Evolutionary conservation across 2,888 invertebrate species (phyloP).

Genomic region (Drosophila aldrichi): DNA sequence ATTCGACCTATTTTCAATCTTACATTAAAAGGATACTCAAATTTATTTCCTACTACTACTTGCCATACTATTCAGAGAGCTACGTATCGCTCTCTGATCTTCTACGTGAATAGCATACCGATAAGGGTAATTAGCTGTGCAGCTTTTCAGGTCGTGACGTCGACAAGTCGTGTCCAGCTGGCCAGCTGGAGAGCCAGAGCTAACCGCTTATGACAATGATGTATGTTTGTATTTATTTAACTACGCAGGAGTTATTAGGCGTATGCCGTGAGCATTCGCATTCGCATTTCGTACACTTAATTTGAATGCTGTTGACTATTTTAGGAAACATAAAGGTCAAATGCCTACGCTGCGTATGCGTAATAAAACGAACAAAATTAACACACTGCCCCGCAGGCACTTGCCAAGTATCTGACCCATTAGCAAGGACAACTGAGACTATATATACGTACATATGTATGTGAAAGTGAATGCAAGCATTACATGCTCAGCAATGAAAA

Average conservation of each 20-base stretch:
- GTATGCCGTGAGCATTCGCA: conserved; percentile 49
- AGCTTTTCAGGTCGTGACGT: background rate
- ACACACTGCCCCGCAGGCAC: background rate
- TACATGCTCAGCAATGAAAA: background rate
- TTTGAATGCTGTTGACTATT: conserved; percentile 30
- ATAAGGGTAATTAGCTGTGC: conserved; percentile 1
- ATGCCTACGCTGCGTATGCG: conserved; percentile 45
- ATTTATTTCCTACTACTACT: too few species aligned
- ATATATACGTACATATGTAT: background rate
- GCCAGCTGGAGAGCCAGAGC: background rate
- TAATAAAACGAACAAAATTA: conserved; percentile 25
- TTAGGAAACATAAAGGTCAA: conserved; percentile 52
- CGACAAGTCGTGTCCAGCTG: background rate
- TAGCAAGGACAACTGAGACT: background rate
- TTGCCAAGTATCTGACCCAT: background rate
- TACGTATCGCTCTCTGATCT: background rate
- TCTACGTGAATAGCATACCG: background rate
- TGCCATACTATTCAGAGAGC: background rate
- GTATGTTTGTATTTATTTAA: conserved; percentile 18
- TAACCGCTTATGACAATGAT: conserved; percentile 3
- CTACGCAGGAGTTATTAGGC: conserved; percentile 34
- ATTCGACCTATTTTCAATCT: too few species aligned
- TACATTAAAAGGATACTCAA: too few species aligned
- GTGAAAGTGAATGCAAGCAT: background rate
- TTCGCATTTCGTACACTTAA: conserved; percentile 47